These are phyloP conservation scores for Idaea biselata DNA, from an alignment of 2,888 invertebrate species.

Conservation along the genomic window DNA sequence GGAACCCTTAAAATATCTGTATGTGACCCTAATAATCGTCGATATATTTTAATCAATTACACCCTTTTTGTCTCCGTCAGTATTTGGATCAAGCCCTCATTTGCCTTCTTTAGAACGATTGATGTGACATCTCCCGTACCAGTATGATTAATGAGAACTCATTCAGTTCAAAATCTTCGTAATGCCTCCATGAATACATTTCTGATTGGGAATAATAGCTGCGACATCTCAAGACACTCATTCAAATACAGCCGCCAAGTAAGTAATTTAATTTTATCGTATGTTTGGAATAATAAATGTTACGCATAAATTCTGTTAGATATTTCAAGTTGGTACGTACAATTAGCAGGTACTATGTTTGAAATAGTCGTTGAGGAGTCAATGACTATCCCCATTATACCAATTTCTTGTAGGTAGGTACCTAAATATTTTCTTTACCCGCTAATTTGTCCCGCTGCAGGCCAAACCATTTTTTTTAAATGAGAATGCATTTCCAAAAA, in stretches of 20 bases:
- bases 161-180: constrained; percentile 37
- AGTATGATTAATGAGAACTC: constrained; percentile 44
- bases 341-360: background rate
- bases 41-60: too few species aligned
- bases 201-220: constrained; percentile 37
- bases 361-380: background rate
- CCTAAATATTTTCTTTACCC: too few species aligned
- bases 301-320: constrained; percentile 22
- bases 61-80: background rate
- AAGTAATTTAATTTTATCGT: constrained; percentile 20
- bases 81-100: constrained; percentile 29
- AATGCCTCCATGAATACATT: constrained; percentile 56
- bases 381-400: too few species aligned
- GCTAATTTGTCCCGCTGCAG: too few species aligned
- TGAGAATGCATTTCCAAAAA: too few species aligned
- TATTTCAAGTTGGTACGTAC: constrained; percentile 17
- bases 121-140: background rate
- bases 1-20: background rate
- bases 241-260: constrained; percentile 21
- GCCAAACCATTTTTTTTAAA: too few species aligned
- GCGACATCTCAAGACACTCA: constrained; percentile 42
- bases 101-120: constrained; percentile 51
- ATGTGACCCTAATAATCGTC: background rate
- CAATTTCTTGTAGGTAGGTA: too few species aligned
- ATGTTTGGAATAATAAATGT: constrained; percentile 13